phyloP scores from a whole-genome alignment of 23 tunicate genomes.

The Halocynthia roretzi region DNA sequence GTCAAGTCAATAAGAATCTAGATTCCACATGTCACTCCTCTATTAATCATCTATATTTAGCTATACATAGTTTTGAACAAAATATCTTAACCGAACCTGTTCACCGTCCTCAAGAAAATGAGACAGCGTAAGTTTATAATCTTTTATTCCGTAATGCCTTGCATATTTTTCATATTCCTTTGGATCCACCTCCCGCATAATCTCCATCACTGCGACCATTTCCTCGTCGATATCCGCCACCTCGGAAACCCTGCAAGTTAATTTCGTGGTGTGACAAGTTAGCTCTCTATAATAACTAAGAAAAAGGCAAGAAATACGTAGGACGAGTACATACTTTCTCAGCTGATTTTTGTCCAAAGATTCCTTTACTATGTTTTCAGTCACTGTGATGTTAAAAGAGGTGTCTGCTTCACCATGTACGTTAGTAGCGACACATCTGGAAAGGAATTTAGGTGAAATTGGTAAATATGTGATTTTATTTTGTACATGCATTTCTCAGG shows the following conservation, averaged over 20 bases:
- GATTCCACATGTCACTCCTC: too few species aligned
- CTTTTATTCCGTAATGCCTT: constrained; percentile 72
- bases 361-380: constrained; percentile 44
- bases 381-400: constrained; percentile 61
- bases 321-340: constrained; percentile 43
- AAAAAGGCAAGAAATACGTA: too few species aligned
- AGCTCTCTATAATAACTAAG: too few species aligned
- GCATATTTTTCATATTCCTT: constrained; percentile 95
- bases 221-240: background rate
- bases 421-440: constrained; percentile 80
- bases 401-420: constrained; percentile 66
- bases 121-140: constrained; percentile 63
- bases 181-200: constrained; percentile 88
- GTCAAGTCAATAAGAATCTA: too few species aligned
- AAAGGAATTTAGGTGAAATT: background rate
- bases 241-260: too few species aligned
- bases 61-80: background rate
- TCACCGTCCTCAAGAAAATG: constrained; percentile 1
- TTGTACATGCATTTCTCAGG: too few species aligned
- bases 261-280: too few species aligned
- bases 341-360: constrained; percentile 50
- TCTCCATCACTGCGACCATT: constrained; percentile 37
- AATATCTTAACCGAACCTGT: background rate
- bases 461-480: background rate
- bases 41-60: background rate